These are phyloP conservation scores for Atopsyche davidsoni DNA, from an alignment of 1,140 invertebrate genomes.

Conservation along the genomic window DNA sequence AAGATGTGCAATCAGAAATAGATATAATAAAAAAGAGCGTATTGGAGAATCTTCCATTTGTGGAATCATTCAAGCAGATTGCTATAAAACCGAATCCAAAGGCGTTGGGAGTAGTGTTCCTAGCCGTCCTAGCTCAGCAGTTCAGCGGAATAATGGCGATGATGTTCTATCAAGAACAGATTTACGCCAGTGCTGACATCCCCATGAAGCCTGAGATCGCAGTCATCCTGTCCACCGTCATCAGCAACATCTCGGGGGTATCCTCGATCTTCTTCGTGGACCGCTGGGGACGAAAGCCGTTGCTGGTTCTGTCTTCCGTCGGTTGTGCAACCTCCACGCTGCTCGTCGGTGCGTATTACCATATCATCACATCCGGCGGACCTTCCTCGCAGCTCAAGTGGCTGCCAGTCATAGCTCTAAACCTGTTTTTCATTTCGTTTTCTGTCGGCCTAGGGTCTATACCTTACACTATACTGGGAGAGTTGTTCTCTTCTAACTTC, in stretches of 20 bases:
- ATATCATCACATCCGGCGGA: conserved; percentile 17
- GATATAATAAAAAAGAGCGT: conserved; percentile 20
- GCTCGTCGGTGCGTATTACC: conserved; percentile 32
- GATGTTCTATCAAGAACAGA: conserved; percentile 27
- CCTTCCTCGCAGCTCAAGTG: conserved; percentile 32
- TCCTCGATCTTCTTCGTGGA: conserved; percentile 33
- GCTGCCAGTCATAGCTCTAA: conserved; percentile 30
- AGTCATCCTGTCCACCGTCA: conserved; percentile 32
- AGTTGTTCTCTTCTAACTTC: conserved; percentile 55
- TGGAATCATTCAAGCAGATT: conserved; percentile 22
- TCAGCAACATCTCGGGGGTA: conserved; percentile 33
- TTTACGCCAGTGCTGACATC: conserved; percentile 16
- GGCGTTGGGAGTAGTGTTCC: conserved; percentile 21
- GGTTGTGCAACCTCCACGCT: conserved; percentile 33
- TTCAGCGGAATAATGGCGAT: conserved; percentile 24
- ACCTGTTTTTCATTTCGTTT: conserved; percentile 37
- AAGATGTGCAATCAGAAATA: conserved; percentile 16
- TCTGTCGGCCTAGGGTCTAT: conserved; percentile 56
- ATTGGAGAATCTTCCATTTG: conserved; percentile 19
- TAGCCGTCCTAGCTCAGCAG: conserved; percentile 17
- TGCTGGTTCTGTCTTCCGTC: conserved; percentile 36
- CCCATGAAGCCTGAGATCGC: conserved; percentile 21
- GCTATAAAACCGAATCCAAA: conserved; percentile 24
- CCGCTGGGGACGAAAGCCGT: conserved; percentile 33
- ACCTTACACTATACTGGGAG: conserved; percentile 58